Evolutionary conservation across 2,888 invertebrate species (phyloP), one percentile per base, ranked within the genome.

Genomic region (Polymixis flavicincta): DNA sequence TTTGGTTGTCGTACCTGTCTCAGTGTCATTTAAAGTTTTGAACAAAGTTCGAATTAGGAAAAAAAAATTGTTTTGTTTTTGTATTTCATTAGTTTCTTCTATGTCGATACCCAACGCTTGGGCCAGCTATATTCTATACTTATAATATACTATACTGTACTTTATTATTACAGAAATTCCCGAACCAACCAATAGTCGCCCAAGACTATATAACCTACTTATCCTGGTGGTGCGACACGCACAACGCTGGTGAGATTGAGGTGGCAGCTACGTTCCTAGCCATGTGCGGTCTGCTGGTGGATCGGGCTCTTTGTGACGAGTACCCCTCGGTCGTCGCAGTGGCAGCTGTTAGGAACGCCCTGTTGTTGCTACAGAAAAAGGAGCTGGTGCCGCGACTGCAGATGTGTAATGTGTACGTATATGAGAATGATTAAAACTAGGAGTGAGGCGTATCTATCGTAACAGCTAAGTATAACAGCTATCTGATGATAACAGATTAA

Each of bases 131-230:
- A 25, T 32, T 22, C 19, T 4, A 22, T 22, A 25, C 9, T 0
- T n/a, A n/a, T n/a, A n/a, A n/a, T n/a, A 32, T 17, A 5, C 9
- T 63, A 25, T 32, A 37, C 19, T 4, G 19, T 22, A 25, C 9
- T 0, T n/a, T 17, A 50, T 17, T n/a, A 42, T 81, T 78, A 5
- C 91, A 96, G 96, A 90, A 90, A 71, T 95, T 93, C 68, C 95
- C 95, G 0, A 50, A 73, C 0, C 93, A 92, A 57, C 95, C 95
- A 2, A 89, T 95, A 1, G 85, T 95, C 0, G 90, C 94, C 0
- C 93, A 95, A 73, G 95, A 96, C 37, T 95, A 87, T 78, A 93
- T 95, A 69, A 85, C 90, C 0, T 95, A 94, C 77, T 73, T 95
- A 0, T 88, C 93, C 0, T 95, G 93, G 94, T 92, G 90, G 87